Percentiles rank a stretch among this genome's conserved stretches.
phyloP scores from a whole-genome alignment of 2,797 vertebrate species.

The Urocyon cinereoargenteus region DNA sequence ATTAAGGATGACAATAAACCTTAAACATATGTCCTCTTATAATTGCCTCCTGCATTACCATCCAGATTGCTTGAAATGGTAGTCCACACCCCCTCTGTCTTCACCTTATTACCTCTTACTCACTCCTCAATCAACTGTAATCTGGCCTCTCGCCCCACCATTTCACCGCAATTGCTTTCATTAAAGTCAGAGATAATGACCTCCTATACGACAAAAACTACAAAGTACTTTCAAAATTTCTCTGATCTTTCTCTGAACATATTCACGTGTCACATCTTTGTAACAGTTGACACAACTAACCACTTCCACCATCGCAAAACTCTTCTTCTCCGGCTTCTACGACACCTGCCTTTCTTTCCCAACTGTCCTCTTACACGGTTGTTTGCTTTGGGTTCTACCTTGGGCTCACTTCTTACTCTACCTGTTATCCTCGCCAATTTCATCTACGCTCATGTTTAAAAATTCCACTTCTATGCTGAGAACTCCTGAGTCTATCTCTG shows the following conservation, averaged over 20 bases:
- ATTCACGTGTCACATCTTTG: neutral
- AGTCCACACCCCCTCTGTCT: neutral
- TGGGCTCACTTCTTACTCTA: neutral
- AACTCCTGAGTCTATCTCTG: neutral
- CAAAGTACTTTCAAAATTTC: neutral
- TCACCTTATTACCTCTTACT: neutral
- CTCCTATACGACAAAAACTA: neutral
- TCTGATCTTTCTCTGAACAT: neutral
- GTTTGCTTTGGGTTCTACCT: neutral
- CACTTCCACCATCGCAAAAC: neutral
- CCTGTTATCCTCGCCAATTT: neutral
- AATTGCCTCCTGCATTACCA: neutral
- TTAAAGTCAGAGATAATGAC: conserved; percentile 41
- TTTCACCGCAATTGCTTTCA: neutral
- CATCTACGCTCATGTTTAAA: neutral
- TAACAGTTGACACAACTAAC: neutral
- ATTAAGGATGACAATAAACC: neutral
- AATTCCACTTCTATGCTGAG: neutral
- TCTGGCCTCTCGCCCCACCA: neutral
- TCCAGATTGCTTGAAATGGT: neutral
- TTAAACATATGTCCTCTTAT: neutral
- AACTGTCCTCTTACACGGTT: neutral
- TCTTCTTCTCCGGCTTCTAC: neutral
- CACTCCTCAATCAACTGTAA: neutral
- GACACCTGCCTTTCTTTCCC: neutral